Base-by-base conservation (phyloP, 2,113 vertebrate genomes). In the Phodopus roborovskii region DNA sequence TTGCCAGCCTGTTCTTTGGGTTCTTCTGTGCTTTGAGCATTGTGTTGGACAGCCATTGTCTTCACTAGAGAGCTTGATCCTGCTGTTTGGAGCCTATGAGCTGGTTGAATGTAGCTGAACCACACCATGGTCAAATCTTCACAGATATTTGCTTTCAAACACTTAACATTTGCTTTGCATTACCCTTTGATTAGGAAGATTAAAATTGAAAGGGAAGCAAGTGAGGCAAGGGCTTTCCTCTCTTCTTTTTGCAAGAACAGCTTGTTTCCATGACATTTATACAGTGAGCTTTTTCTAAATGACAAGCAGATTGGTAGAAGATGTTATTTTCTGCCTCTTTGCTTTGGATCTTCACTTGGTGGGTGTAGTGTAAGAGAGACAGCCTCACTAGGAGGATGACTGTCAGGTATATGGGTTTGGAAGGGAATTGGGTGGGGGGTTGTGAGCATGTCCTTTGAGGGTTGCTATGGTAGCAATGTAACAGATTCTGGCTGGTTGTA, bases 201-300 rank as follows among this genome's bases (percentile, higher is more conserved):
- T 97, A 96, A 97, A 96, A 97, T 5, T 36, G 87, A 97, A 96
- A 97, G 50, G 83, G 90, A 96, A 68, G 91, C 88, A 62, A 85
- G 84, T 48, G n/a, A 98, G 87, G 94, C 95, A 96, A 91, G 66
- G 64, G 56, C 66, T 97, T 97, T 97, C 95, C 97, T 95, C 95
- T 96, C 73, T 93, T 94, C 94, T 94, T 96, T 97, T 95, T 88
- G 64, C 77, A 74, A 79, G 96, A 98, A 97, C 95, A 98, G 94
- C 90, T 98, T 98, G 92, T 98, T 98, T 97, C 97, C 81, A 96
- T 98, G 98, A 98, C 97, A 98, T 98, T 98, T 98, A 96, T 98
- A 96, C 92, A 95, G 95, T 96, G 98, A 98, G 94, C 94, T 97
- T 98, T 97, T 97, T 98, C 97, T 97, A 98, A 98, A 98, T 98